Conservation (phyloP, 2,888 invertebrate genomes). For the Sarcophaga caerulescens region DNA sequence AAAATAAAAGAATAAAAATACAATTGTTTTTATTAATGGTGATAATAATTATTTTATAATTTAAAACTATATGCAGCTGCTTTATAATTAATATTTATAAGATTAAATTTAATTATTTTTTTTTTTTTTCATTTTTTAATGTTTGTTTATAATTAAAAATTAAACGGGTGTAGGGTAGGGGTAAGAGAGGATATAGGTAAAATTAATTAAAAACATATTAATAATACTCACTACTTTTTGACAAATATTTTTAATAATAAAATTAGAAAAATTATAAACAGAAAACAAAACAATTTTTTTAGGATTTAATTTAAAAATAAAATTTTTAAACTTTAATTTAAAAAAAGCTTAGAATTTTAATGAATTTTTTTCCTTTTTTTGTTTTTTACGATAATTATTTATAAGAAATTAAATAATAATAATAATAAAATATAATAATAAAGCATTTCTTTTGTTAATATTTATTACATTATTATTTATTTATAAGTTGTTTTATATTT, state of each 20-base stretch:
- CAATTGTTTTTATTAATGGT: slow-evolving; percentile 51
- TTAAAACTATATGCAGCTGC: slow-evolving; percentile 67
- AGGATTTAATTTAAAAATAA: slow-evolving; percentile 32
- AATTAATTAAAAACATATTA: slow-evolving; percentile 72
- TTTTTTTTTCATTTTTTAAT: slow-evolving; percentile 55
- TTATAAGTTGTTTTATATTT: background rate
- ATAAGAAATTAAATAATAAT: slow-evolving; percentile 27
- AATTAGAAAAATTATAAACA: slow-evolving; percentile 37
- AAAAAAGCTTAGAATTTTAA: slow-evolving; percentile 40
- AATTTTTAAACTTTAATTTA: slow-evolving; percentile 23
- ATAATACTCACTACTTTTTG: slow-evolving; percentile 58
- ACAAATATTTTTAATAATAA: background rate
- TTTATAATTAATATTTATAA: slow-evolving; percentile 59
- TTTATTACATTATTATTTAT: no score
- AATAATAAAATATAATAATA: slow-evolving; percentile 62
- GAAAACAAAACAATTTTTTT: slow-evolving; percentile 63
- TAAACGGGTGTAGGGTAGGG: slow-evolving; percentile 26
- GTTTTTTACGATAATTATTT: slow-evolving; percentile 29
- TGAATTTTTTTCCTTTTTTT: background rate
- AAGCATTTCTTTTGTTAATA: slow-evolving; percentile 62
- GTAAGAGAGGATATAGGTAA: slow-evolving; percentile 65
- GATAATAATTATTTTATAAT: slow-evolving; percentile 49
- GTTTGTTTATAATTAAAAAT: slow-evolving; percentile 57
- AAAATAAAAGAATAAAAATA: slow-evolving; percentile 61
- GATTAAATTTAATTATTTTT: slow-evolving; percentile 61